These are phyloP conservation scores for Chymomyza amoena DNA, from an alignment of 2,888 invertebrate species.

Conservation along the genomic window DNA sequence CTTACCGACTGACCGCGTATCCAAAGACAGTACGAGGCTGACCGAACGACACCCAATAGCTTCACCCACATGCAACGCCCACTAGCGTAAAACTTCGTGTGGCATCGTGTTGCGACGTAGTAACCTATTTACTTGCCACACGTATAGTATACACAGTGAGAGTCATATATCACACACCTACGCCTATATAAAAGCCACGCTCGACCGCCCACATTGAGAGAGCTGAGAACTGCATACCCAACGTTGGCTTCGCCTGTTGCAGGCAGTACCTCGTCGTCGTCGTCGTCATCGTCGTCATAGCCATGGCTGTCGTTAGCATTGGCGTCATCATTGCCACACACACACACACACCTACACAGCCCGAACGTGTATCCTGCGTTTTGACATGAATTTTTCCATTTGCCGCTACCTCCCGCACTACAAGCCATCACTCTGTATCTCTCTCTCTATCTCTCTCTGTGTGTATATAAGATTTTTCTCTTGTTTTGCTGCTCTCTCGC, in stretches of 20 bases:
- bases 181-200: constrained; percentile 21
- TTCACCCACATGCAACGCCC: constrained; percentile 27
- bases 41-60: background rate
- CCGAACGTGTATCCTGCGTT: constrained; percentile 3
- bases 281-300: constrained; percentile 16
- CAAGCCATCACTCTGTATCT: background rate
- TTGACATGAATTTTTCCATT: constrained; percentile 8
- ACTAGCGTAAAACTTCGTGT: constrained; percentile 69
- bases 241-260: constrained; percentile 32
- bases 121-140: constrained; percentile 63
- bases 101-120: constrained; percentile 53
- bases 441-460: background rate
- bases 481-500: background rate
- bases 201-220: background rate
- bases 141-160: background rate
- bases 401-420: background rate
- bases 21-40: background rate
- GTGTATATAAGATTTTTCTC: background rate
- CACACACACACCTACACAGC: background rate
- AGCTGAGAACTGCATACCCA: background rate
- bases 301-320: background rate
- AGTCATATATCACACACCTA: constrained; percentile 28
- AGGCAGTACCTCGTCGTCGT: constrained; percentile 17
- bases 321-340: background rate
- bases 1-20: background rate